phyloP scores from a whole-genome alignment of 2,797 vertebrate species.

The Sebastes wilsoni region DNA sequence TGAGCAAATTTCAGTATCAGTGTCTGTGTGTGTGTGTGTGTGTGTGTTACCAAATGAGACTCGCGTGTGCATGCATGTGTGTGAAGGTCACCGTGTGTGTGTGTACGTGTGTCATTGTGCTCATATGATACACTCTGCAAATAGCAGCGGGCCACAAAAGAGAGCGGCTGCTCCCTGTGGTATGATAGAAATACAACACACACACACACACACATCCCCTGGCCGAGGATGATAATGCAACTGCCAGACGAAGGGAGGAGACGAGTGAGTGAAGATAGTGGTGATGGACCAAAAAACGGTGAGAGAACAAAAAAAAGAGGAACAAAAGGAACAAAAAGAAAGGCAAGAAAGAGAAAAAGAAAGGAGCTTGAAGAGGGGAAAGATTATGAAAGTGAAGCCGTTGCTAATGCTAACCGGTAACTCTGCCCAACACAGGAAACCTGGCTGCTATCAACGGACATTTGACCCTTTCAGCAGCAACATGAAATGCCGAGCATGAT shows the following conservation, averaged over 20 bases:
- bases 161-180: conserved; percentile 58
- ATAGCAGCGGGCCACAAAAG: conserved; percentile 65
- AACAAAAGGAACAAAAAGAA: neutral
- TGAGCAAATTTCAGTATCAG: conserved; percentile 32
- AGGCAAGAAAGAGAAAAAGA: neutral
- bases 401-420: neutral
- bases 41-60: neutral
- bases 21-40: neutral
- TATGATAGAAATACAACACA: conserved; percentile 59
- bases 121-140: conserved; percentile 69
- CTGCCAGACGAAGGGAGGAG: neutral
- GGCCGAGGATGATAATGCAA: conserved; percentile 30
- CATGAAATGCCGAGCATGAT: neutral
- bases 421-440: neutral
- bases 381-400: neutral
- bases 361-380: neutral
- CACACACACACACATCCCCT: conserved; percentile 13
- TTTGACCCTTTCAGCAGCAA: neutral
- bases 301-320: neutral
- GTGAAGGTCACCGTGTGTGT: conserved; percentile 28
- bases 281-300: neutral
- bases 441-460: neutral
- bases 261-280: neutral
- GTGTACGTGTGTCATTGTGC: conserved; percentile 32
- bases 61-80: conserved; percentile 6